Conservation (phyloP, 2,888 invertebrate genomes). For the Sphaerophoria taeniata region DNA sequence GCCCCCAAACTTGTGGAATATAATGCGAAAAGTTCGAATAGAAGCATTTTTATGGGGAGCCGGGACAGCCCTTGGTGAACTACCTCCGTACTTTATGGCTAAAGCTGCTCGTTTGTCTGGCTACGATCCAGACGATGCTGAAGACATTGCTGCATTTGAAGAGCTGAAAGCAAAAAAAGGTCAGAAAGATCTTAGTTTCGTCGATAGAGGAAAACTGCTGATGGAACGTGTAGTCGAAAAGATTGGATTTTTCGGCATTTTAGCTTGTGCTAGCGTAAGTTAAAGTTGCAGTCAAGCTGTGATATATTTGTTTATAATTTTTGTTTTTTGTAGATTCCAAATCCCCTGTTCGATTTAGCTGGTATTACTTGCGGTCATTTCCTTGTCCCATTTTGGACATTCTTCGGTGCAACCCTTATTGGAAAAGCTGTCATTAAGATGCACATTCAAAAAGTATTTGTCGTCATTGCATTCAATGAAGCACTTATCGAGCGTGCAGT, state of each 20-base stretch:
- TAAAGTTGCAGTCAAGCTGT: not conserved
- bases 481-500: slow-evolving; percentile 92
- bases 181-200: slow-evolving; percentile 85
- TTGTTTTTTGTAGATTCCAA: slow-evolving; percentile 91
- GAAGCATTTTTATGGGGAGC: slow-evolving; percentile 99
- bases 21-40: slow-evolving; percentile 96
- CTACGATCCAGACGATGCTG: slow-evolving; percentile 86
- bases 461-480: slow-evolving; percentile 98
- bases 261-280: slow-evolving; percentile 96
- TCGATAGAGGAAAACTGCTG: slow-evolving; percentile 91
- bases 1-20: slow-evolving; percentile 93
- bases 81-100: slow-evolving; percentile 99
- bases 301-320: not conserved
- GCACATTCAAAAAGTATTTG: slow-evolving; percentile 98
- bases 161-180: slow-evolving; percentile 86
- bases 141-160: slow-evolving; percentile 90
- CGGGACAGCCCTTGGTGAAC: slow-evolving; percentile 98
- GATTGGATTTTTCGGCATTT: slow-evolving; percentile 97
- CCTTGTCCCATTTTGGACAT: slow-evolving; percentile 99
- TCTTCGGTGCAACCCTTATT: slow-evolving; percentile 99
- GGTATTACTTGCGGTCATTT: slow-evolving; percentile 99
- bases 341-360: slow-evolving; percentile 99
- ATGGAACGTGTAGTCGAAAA: slow-evolving; percentile 95
- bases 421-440: slow-evolving; percentile 99
- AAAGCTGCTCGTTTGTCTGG: slow-evolving; percentile 91